These are phyloP conservation scores for Heliconius sara DNA, from an alignment of 2,888 invertebrate genomes.

Conservation along the genomic window DNA sequence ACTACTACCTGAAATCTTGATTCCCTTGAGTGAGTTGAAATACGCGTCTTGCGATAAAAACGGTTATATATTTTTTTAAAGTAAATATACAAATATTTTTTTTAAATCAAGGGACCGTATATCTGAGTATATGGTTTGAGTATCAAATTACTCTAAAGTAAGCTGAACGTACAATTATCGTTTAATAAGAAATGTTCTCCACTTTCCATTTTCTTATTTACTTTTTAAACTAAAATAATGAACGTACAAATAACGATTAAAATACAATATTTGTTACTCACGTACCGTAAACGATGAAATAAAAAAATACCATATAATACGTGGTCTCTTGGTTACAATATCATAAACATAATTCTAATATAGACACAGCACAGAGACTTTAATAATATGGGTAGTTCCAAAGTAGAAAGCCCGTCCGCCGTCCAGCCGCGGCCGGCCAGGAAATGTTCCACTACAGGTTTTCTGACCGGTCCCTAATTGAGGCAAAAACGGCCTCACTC, in stretches of 20 bases:
- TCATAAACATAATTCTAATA: neutral
- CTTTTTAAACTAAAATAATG: neutral
- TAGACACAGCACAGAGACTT: neutral
- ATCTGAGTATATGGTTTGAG: no score
- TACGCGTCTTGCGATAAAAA: no score
- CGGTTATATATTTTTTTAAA: no score
- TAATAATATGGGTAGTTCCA: slow-evolving; percentile 26
- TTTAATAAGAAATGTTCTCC: neutral
- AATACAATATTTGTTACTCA: neutral
- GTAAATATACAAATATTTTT: no score
- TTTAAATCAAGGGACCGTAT: no score
- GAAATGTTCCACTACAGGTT: slow-evolving; percentile 34
- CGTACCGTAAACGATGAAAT: neutral
- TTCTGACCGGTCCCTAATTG: slow-evolving; percentile 38
- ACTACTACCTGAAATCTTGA: no score
- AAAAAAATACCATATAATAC: neutral
- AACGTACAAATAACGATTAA: neutral
- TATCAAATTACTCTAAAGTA: no score
- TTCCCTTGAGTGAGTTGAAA: no score
- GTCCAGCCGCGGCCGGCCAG: slow-evolving; percentile 26
- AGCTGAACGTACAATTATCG: neutral
- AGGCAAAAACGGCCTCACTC: slow-evolving; percentile 29
- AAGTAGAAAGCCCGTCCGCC: slow-evolving; percentile 35
- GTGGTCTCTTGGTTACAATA: neutral
- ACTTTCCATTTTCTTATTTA: no score